A percentile compares a stretch with the other conserved stretches of the same genome.
phyloP scores from a whole-genome alignment of 2,888 invertebrate species.

The Noctua janthe region DNA sequence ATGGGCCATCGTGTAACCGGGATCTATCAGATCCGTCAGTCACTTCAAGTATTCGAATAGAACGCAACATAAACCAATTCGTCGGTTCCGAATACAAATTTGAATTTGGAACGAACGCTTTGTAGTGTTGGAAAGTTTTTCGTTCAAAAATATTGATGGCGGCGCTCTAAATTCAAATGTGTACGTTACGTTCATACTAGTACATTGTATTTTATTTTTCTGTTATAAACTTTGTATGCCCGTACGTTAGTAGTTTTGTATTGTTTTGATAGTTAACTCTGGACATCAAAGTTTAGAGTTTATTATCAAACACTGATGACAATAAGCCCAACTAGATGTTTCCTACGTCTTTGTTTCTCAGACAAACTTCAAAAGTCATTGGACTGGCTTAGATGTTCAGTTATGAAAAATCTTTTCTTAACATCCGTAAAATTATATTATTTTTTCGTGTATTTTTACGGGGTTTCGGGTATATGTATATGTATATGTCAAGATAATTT shows the following conservation, averaged over 20 bases:
- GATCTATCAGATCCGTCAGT: slow-evolving; percentile 41
- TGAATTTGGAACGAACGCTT: slow-evolving; percentile 66
- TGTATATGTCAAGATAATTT: background rate
- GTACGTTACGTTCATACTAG: slow-evolving; percentile 21
- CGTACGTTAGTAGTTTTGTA: slow-evolving; percentile 5
- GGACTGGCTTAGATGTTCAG: background rate
- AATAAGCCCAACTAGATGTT: slow-evolving; percentile 13
- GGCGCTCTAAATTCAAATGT: slow-evolving; percentile 62
- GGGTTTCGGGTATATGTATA: too few relatives aligned
- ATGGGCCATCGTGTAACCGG: slow-evolving; percentile 11
- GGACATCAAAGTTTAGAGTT: background rate
- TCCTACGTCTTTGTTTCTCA: slow-evolving; percentile 11
- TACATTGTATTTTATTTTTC: slow-evolving; percentile 54
- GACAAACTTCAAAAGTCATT: slow-evolving; percentile 15
- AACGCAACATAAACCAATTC: slow-evolving; percentile 62
- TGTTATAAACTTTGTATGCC: slow-evolving; percentile 27
- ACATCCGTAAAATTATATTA: background rate
- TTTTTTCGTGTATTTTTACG: background rate
- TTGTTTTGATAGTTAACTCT: slow-evolving; percentile 12
- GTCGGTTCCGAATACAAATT: slow-evolving; percentile 63
- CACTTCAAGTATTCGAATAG: slow-evolving; percentile 54
- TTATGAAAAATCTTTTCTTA: background rate
- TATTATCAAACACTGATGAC: background rate
- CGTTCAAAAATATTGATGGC: slow-evolving; percentile 67
- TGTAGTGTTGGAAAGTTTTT: slow-evolving; percentile 62